Evolutionary conservation across 1,140 invertebrate species (phyloP), one percentile per base, ranked within the genome.

Genomic region (Pygmarrhopalites habei): DNA sequence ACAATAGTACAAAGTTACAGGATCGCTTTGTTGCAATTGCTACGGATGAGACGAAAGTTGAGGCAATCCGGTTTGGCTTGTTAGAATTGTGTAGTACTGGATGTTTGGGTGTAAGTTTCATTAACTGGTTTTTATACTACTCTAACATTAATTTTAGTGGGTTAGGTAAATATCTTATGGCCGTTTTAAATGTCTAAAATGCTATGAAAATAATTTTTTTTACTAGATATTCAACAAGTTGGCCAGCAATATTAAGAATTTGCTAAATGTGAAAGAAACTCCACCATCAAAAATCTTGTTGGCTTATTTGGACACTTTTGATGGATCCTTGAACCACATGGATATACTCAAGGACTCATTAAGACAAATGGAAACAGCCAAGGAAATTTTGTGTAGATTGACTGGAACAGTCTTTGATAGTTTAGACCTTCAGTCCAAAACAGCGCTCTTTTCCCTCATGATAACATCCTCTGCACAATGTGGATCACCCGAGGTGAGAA

Each of bases 291-390:
- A 64, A 30, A 23, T 64, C 10, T 28, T 66, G 7, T 7, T 47
- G 2, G 53, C 64, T 17, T n/a, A 66, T 10, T 30, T 69, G 10
- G 58, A 64, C 19, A 66, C 65, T 30, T 70, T 58, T 46, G 67
- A 69, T 44, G 46, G 59, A 12, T 60, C 56, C 14, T 32, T 62
- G 15, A 44, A 65, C 19, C 32, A 55, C 1, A 14, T 58, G 4
- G 47, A 63, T 32, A 17, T 70, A 17, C 4, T 67, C 1, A 3
- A 23, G 21, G 56, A 25, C 28, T 35, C 39, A n/a, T 41, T 68
- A 10, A 52, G 60, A 19, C 32, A 60, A 15, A 62, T 39, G 28
- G 15, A 32, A 21, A 43, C 67, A 1, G 57, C 23, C 32, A 47
- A 47, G n/a, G 39, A 29, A 25, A 57, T 68, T 19, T 35, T 64